Percentiles rank a stretch among this genome's conserved stretches.
These are phyloP conservation scores for Congeria kusceri DNA, from an alignment of 2,888 invertebrate genomes.

Conservation along the genomic window DNA sequence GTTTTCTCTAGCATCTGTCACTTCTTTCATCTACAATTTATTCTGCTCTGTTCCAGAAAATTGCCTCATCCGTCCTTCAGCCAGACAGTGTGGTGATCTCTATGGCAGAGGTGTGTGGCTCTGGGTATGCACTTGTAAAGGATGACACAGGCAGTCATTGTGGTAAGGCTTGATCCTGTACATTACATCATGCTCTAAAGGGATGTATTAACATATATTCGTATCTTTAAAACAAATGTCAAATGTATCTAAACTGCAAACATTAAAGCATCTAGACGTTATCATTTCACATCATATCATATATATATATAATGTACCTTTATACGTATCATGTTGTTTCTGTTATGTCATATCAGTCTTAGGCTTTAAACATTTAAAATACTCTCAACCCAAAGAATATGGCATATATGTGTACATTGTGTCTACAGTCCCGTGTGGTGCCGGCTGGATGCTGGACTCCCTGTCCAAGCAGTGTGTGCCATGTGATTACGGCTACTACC, in stretches of 20 bases:
- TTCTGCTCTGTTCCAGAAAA: not conserved
- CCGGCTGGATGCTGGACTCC: conserved; percentile 54
- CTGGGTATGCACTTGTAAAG: not conserved
- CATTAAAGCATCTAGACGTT: too few species aligned
- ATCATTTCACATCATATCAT: too few species aligned
- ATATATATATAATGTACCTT: too few species aligned
- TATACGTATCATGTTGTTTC: too few species aligned
- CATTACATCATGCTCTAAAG: not conserved
- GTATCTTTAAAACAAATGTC: too few species aligned
- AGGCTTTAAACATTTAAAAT: too few species aligned
- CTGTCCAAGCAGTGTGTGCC: conserved; percentile 55
- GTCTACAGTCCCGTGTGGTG: conserved; percentile 47
- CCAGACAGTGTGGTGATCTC: conserved; percentile 2
- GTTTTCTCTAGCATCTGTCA: too few species aligned
- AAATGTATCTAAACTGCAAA: too few species aligned
- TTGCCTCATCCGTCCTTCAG: not conserved
- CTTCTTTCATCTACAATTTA: too few species aligned
- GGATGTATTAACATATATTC: too few species aligned
- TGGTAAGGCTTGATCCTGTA: conserved; percentile 1
- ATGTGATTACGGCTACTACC: conserved; percentile 71
- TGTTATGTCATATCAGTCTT: too few species aligned
- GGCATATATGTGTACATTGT: not conserved
- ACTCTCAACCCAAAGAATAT: too few species aligned
- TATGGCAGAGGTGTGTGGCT: not conserved
- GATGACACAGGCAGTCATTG: not conserved